These are phyloP conservation scores for Laspeyria flexula DNA, from an alignment of 2,888 invertebrate species.

Conservation along the genomic window DNA sequence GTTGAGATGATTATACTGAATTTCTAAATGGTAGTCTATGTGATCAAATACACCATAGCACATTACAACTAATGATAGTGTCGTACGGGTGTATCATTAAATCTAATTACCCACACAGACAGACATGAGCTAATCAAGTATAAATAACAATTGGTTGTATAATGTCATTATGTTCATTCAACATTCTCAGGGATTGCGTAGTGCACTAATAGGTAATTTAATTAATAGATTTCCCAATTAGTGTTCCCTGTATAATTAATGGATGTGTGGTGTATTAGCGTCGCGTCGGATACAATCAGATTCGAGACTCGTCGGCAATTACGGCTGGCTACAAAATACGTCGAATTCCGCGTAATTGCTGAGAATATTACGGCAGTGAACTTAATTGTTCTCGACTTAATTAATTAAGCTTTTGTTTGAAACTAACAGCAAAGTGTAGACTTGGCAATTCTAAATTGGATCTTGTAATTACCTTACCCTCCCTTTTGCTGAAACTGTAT, in stretches of 20 bases:
- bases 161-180: constrained; percentile 30
- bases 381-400: constrained; percentile 86
- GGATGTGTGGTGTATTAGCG: constrained; percentile 78
- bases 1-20: too few relatives aligned
- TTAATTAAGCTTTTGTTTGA: constrained; percentile 87
- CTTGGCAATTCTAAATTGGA: constrained; percentile 87
- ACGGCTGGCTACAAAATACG: constrained; percentile 82
- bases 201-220: constrained; percentile 68
- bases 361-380: constrained; percentile 85
- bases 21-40: too few relatives aligned
- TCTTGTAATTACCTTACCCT: constrained; percentile 86
- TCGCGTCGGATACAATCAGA: constrained; percentile 79
- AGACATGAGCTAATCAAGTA: neutral
- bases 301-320: constrained; percentile 78
- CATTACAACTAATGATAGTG: too few relatives aligned
- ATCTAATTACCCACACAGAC: too few relatives aligned
- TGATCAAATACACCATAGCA: too few relatives aligned
- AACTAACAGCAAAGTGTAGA: constrained; percentile 86
- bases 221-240: constrained; percentile 83
- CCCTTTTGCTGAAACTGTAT: constrained; percentile 82
- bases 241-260: constrained; percentile 78
- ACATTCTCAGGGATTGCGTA: constrained; percentile 51
- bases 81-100: too few relatives aligned
- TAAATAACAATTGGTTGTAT: constrained; percentile 23
- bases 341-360: constrained; percentile 84